A percentile compares a stretch with the other conserved stretches of the same genome.
Conservation (phyloP, 2,113 vertebrate species). For the Corapipo altera region DNA sequence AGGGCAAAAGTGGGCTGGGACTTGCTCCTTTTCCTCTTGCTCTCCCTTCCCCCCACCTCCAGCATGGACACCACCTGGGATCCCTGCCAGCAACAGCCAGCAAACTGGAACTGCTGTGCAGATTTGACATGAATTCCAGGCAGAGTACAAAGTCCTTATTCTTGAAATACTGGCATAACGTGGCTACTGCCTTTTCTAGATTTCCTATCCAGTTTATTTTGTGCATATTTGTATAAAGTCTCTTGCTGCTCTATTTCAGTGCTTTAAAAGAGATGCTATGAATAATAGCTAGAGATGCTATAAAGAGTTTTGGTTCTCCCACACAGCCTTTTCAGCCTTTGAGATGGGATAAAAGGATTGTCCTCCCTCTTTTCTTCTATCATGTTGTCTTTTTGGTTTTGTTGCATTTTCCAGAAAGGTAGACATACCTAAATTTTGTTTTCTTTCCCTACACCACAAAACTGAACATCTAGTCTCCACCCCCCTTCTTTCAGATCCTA, state of each 20-base stretch:
- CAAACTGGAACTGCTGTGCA: not conserved
- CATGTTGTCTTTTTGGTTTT: accelerated
- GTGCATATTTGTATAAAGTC: not conserved
- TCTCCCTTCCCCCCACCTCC: not conserved
- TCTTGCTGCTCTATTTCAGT: not conserved
- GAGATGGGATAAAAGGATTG: not conserved
- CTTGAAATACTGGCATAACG: not conserved
- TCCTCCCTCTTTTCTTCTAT: not conserved
- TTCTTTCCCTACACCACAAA: not conserved
- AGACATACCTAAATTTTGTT: not conserved
- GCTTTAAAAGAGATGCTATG: not conserved
- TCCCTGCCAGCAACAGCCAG: not conserved
- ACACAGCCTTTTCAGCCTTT: not conserved
- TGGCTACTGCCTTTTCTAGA: not conserved
- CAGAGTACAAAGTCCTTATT: constrained; percentile 24
- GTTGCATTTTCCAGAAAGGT: not conserved
- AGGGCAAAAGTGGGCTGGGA: not conserved
- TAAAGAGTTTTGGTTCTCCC: not conserved
- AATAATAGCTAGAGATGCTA: not conserved
- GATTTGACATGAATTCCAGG: not conserved
- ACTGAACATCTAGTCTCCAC: not conserved
- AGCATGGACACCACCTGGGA: not conserved
- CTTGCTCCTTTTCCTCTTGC: not conserved
- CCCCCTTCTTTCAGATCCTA: not conserved
- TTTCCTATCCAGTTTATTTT: not conserved